Evolutionary conservation across 2,797 vertebrate genomes (phyloP).

Genomic region (Buceros bicornis): DNA sequence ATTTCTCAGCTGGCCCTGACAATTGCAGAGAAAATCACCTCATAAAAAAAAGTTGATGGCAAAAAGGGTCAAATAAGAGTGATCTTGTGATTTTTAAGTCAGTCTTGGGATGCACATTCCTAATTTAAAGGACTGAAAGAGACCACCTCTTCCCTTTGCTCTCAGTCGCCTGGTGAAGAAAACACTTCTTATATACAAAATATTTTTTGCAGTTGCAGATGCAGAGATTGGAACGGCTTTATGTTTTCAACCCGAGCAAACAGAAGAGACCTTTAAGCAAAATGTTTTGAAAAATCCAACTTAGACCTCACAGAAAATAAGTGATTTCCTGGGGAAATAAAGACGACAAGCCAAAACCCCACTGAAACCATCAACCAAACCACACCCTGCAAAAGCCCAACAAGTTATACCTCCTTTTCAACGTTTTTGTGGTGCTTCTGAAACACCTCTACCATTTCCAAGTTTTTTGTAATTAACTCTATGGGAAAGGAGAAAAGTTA

Average conservation of each 20-base stretch:
- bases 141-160: neutral
- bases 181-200: neutral
- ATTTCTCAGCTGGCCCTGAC: neutral
- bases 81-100: neutral
- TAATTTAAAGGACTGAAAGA: neutral
- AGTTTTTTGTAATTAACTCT: neutral
- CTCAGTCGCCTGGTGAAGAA: neutral
- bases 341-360: neutral
- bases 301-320: neutral
- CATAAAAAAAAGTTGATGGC: neutral
- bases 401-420: neutral
- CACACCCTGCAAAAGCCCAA: neutral
- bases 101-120: neutral
- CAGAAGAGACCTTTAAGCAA: neutral
- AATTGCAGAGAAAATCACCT: neutral
- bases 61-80: neutral
- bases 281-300: neutral
- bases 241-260: neutral
- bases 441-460: neutral
- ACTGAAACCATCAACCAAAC: neutral
- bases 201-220: neutral
- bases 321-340: neutral
- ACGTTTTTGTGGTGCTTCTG: neutral
- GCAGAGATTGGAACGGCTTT: neutral
- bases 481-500: neutral